Percentiles rank a stretch among this genome's conserved stretches.
Evolutionary conservation across 2,888 invertebrate species (phyloP).

Genomic region (Cryptophagus acutangulus): DNA sequence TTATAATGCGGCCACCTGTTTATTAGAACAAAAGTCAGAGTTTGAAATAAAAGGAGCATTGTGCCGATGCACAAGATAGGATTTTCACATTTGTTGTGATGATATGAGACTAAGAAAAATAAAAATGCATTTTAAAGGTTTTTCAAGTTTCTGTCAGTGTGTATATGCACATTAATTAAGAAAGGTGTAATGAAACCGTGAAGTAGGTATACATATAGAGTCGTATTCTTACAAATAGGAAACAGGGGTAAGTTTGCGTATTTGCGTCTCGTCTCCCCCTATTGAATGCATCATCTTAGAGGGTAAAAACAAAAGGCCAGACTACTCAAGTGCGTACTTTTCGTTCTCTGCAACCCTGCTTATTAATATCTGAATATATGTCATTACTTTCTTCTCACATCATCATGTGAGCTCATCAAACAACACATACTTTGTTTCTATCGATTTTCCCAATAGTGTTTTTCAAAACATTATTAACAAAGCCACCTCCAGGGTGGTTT

Average conservation of each 20-base stretch:
- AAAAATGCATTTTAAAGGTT: conserved; percentile 1
- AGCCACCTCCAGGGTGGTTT: no score
- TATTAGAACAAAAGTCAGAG: no score
- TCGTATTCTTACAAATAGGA: conserved; percentile 32
- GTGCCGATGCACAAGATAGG: no score
- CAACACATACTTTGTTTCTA: no score
- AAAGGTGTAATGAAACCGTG: conserved; percentile 29
- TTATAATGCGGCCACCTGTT: no score
- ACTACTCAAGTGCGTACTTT: conserved; percentile 36
- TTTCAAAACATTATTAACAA: no score
- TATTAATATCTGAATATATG: conserved; percentile 35
- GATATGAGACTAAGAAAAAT: no score
- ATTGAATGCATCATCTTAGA: conserved; percentile 38
- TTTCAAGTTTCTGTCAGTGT: not conserved
- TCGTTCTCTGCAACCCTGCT: conserved; percentile 28
- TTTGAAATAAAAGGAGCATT: no score
- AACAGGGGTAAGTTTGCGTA: conserved; percentile 23
- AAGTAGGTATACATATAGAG: conserved; percentile 21
- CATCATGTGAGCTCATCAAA: no score
- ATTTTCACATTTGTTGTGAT: no score
- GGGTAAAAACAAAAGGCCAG: conserved; percentile 38
- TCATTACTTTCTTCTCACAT: conserved; percentile 26
- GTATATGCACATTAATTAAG: conserved; percentile 29
- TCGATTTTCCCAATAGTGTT: no score
- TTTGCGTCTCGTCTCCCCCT: conserved; percentile 31